Base-by-base conservation (phyloP, 2,797 vertebrate genomes). In the Pristis pectinata region DNA sequence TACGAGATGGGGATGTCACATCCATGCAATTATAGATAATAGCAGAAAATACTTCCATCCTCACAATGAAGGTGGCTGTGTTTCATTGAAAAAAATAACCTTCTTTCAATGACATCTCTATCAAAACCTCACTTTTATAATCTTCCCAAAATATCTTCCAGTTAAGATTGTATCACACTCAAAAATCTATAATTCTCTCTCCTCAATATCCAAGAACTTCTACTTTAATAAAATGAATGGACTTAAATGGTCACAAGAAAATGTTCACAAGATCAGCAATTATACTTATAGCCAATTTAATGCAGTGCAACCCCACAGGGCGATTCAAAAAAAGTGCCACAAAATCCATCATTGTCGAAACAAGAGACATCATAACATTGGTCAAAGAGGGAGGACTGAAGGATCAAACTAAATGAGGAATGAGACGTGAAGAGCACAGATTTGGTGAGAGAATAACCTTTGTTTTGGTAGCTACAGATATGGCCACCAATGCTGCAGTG, bases 1-100 rank as follows among this genome's bases (percentile, higher is more conserved):
- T 91, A 91, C 22, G 6, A 64, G 87, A 91, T 64, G 17, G 87
- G 6, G 7, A 37, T 64, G 34, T 91, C 34, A 91, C n/a, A 67
- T 91, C 87, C 64, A 37, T 91, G 59, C 15, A 91, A 67, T 91
- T 64, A 67, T 41, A 91, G 59, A 91, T 64, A 41, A 91, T 91
- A 41, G 19, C 59, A 91, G n/a, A 91, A 91, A 41, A 22, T 56
- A 56, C 49, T 59, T 59, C 53, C 53, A 59, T 56, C 15, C 83
- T 34, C 7, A 34, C 53, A 56, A 34, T 24, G 85, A n/a, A 61
- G 53, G 74, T 6, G 17, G 76, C 11, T 79, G 41, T 15, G 13
- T n/a, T 64, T 41, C n/a, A 19, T 10, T 19, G 9, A 22, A 37
- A 56, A 87, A 64, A 91, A 64, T 91, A 91, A 91, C 61, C 59